Base-by-base conservation (phyloP, 2,888 invertebrate species). In the Drosophila paranaensis region DNA sequence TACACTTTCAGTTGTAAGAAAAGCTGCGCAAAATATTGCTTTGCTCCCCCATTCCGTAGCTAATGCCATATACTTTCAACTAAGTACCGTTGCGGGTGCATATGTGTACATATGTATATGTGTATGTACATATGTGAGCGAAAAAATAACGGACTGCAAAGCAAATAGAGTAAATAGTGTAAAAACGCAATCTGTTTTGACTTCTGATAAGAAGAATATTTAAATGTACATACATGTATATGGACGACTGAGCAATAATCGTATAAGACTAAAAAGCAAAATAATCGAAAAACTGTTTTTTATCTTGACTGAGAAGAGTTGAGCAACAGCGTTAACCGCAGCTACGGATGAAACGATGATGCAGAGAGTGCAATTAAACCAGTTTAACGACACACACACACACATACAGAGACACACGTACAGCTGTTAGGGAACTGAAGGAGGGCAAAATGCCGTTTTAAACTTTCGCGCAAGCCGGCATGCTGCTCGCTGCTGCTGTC, bases 401-500 rank as follows among this genome's bases (percentile, higher is more conserved):
- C 9, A 67, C 14, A 30, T 37, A 61, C 10, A 33, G 6, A 8
- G 30, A 58, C 35, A 71, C 33, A 64, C 6, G 57, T 42, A 51
- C 60, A 74, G 50, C 60, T 66, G 56, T 57, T 64, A 37, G 46
- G 46, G 51, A 60, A 45, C 46, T 43, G 39, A 43, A 56, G 58
- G 50, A 60, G 70, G 58, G 64, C 43, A 70, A 74, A 68, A 58
- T 81, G 57, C 77, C 77, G 77, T 85, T 81, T 85, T 63, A 77
- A 80, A 80, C 84, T 83, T 86, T 83, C 79, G 80, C 74, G 66
- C 69, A 82, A 74, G 72, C 78, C 86, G 81, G 77, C 69, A 60
- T 62, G 50, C 56, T 55, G 30, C 35, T 55, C 42, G 60, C 43
- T 39, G 55, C 25, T 33, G 30, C 45, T 62, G 60, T 53, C 72